Evolutionary conservation across 2,888 invertebrate genomes (phyloP), one percentile per base, ranked within the genome.

Genomic region (Bhutanitis thaidina): DNA sequence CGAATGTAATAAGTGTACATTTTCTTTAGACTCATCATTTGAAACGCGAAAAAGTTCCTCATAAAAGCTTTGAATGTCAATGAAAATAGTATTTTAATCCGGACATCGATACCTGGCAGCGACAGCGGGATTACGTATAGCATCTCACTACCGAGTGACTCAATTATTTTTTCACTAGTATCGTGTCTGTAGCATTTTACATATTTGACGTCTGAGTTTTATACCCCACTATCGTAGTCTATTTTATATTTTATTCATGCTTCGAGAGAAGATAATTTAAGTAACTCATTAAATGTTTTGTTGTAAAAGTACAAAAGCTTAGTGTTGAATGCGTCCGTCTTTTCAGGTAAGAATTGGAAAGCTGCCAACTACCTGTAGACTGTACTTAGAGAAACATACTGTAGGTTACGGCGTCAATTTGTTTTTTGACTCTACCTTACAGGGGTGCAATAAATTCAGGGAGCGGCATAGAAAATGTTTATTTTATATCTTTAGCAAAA

Each of bases 291-390:
- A 76, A 70, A 71, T 59, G 67, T 71, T 75, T 76, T 74, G 62
- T 70, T 66, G 61, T 61, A 66, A 67, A 56, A 60, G 56, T 59
- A 54, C 64, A 61, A 62, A 54, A 69, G 64, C 67, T 76, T 74
- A 75, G 77, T 74, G 71, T 70, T 66, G 64, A 69, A 74, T 71
- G 72, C 73, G 76, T 79, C 68, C 72, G 69, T 70, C 69, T 71
- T 67, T 72, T 64, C 77, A 82, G 76, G 76, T 81, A 69, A 69
- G 65, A 62, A 63, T 77, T 86, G 87, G 88, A 81, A 61, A 59
- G 54, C 61, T 74, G 85, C 88, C 86, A 87, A 87, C 88, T 79
- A 87, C 88, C 86, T 88, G 88, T 88, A 71, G 88, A 79, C 68
- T 66, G 61, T 71, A 73, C 70, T 74, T 72, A 61, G 59, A 63